These are phyloP conservation scores for Pipra filicauda DNA, from an alignment of 2,113 vertebrate species.

Conservation along the genomic window DNA sequence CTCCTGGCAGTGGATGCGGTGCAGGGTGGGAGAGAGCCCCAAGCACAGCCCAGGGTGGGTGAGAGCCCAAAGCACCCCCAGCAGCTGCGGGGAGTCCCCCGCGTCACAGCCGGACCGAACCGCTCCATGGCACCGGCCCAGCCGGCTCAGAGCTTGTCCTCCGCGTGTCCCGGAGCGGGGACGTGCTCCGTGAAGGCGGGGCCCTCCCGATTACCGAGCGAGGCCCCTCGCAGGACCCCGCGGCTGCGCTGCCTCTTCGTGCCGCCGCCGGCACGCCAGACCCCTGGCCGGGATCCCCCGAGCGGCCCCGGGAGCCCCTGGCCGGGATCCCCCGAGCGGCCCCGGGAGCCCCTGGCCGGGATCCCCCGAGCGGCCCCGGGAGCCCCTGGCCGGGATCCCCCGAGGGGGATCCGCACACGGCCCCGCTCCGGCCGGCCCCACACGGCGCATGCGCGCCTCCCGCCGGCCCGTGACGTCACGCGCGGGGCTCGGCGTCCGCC, in stretches of 20 bases:
- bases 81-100: accelerated
- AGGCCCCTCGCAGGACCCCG: too few relatives aligned
- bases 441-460: neutral
- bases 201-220: too few relatives aligned
- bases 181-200: neutral
- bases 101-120: accelerated
- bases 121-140: accelerated
- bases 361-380: too few relatives aligned
- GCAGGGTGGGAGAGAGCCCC: neutral
- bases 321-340: neutral
- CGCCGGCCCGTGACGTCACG: neutral
- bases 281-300: neutral
- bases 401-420: neutral
- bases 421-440: neutral
- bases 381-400: neutral
- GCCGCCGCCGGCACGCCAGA: too few relatives aligned
- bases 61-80: accelerated
- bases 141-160: neutral
- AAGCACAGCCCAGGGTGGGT: accelerated
- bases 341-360: too few relatives aligned
- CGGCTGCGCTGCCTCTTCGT: too few relatives aligned
- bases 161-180: accelerated
- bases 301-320: neutral
- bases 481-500: neutral
- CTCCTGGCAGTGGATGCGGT: neutral